These are phyloP conservation scores for Drosophila hydei DNA, from an alignment of 1,140 invertebrate genomes.

Conservation along the genomic window DNA sequence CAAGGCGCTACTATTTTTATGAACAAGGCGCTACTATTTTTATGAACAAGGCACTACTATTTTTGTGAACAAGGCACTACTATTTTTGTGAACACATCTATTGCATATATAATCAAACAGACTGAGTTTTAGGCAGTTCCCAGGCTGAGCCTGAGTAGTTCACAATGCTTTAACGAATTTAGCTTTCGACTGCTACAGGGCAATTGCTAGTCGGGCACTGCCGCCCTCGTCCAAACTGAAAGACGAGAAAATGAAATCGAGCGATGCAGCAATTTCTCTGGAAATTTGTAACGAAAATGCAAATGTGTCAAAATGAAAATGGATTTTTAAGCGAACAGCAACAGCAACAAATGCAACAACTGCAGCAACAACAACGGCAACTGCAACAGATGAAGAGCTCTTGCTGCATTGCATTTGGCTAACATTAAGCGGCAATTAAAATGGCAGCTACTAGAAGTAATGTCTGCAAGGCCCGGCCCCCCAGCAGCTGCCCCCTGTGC, in stretches of 20 bases:
- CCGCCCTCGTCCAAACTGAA: neutral
- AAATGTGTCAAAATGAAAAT: constrained; percentile 56
- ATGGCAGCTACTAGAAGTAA: constrained; percentile 27
- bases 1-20: too few species aligned
- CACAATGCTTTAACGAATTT: too few species aligned
- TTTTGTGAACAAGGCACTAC: too few species aligned
- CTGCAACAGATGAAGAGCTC: constrained; percentile 8
- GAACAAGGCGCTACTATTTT: too few species aligned
- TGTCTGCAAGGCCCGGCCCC: neutral
- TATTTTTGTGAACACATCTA: too few species aligned
- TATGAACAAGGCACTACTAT: too few species aligned
- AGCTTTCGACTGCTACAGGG: constrained; percentile 5
- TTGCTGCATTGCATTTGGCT: constrained; percentile 36
- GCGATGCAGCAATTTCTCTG: constrained; percentile 37
- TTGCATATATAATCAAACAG: too few species aligned
- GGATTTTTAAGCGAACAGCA: constrained; percentile 44
- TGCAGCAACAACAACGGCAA: constrained; percentile 10
- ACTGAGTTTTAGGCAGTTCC: too few species aligned
- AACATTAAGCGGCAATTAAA: constrained; percentile 50
- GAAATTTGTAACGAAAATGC: constrained; percentile 52
- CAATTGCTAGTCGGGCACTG: constrained; percentile 1
- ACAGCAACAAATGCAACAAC: constrained; percentile 1
- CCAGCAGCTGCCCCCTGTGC: neutral
- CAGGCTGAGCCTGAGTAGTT: too few species aligned
- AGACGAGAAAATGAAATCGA: constrained; percentile 5